These are phyloP conservation scores for Zaprionus lineosus DNA, from an alignment of 2,888 invertebrate genomes.

Conservation along the genomic window DNA sequence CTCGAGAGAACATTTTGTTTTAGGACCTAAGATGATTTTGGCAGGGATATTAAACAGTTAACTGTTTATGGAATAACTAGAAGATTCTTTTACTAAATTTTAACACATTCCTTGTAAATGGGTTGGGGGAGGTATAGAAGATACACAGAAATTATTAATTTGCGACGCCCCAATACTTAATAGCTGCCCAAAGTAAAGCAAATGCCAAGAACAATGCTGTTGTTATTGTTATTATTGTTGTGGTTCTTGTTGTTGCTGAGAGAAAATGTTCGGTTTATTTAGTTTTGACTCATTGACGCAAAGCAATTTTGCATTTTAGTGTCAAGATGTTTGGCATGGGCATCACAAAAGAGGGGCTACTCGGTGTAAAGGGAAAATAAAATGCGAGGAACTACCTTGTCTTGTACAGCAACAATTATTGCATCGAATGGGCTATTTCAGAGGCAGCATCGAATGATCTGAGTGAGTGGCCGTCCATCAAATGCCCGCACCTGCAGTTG, in stretches of 20 bases:
- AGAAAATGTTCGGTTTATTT: too few species aligned
- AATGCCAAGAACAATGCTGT: constrained; percentile 44
- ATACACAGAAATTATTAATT: too few species aligned
- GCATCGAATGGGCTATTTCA: constrained; percentile 74
- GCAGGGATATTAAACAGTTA: too few species aligned
- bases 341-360: constrained; percentile 16
- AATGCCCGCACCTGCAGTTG: constrained; percentile 31
- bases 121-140: too few species aligned
- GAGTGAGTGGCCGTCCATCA: constrained; percentile 34
- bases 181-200: constrained; percentile 23
- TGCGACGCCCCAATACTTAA: constrained; percentile 9
- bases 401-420: constrained; percentile 80
- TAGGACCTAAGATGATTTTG: too few species aligned
- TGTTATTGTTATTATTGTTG: too few species aligned
- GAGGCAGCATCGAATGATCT: constrained; percentile 30
- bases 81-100: too few species aligned
- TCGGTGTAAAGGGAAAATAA: too few species aligned
- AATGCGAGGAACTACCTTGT: too few species aligned
- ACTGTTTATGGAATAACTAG: too few species aligned
- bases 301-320: constrained; percentile 77
- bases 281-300: constrained; percentile 76
- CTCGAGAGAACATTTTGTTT: constrained; percentile 42
- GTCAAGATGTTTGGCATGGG: constrained; percentile 68
- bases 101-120: too few species aligned
- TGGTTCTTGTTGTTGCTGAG: too few species aligned